phyloP scores from a whole-genome alignment of 1,140 invertebrate genomes.

The Bombus confusus region DNA sequence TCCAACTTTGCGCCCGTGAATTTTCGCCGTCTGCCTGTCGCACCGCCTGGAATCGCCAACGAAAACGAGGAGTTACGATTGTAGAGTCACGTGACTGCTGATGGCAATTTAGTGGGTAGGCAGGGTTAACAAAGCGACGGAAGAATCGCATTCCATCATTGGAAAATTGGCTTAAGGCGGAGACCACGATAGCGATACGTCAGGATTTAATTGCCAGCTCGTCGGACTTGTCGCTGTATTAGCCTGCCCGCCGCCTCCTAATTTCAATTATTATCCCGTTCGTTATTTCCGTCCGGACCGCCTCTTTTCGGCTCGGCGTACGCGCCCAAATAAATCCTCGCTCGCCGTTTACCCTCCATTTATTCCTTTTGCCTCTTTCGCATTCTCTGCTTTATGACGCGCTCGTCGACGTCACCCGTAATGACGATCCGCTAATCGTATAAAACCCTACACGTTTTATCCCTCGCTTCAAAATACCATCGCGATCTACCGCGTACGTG shows the following conservation, averaged over 20 bases:
- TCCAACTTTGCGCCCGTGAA: neutral
- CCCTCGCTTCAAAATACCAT: no score
- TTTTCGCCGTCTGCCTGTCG: neutral
- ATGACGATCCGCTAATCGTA: neutral
- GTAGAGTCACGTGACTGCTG: no score
- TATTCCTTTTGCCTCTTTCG: slow-evolving; percentile 21
- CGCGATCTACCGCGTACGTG: no score
- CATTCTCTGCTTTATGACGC: slow-evolving; percentile 1
- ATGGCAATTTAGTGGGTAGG: neutral
- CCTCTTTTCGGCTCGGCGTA: slow-evolving; percentile 64
- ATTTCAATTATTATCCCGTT: slow-evolving; percentile 72
- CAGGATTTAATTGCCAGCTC: slow-evolving; percentile 65
- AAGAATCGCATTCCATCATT: slow-evolving; percentile 52
- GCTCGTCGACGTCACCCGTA: neutral
- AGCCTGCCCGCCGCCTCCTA: slow-evolving; percentile 56
- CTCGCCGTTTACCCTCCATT: slow-evolving; percentile 39
- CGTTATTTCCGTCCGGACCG: slow-evolving; percentile 61
- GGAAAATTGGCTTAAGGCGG: slow-evolving; percentile 64
- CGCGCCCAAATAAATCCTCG: slow-evolving; percentile 49
- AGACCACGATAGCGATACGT: slow-evolving; percentile 62
- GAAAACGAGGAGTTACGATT: no score
- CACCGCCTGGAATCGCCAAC: no score
- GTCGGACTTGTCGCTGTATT: slow-evolving; percentile 56
- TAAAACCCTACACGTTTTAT: neutral
- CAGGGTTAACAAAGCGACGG: neutral